These are phyloP conservation scores for Arctocebus calabarensis DNA, from an alignment of 2,797 vertebrate species.

Conservation along the genomic window DNA sequence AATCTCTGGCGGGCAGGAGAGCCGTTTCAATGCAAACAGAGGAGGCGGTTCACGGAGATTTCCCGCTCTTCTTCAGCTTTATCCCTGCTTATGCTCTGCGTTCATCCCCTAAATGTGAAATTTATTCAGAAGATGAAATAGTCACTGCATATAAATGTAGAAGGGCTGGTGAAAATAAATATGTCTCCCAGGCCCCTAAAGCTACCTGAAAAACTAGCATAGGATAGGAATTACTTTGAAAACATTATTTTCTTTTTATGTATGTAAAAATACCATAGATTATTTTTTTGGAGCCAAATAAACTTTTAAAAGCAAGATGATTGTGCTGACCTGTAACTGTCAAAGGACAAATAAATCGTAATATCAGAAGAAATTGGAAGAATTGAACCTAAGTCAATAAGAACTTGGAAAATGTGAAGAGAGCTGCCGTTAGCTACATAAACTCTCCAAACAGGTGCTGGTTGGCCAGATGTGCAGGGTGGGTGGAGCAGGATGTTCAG, in stretches of 20 bases:
- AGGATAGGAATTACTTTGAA: neutral
- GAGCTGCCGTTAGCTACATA: neutral
- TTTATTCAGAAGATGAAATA: neutral
- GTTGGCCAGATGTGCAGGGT: too few relatives aligned
- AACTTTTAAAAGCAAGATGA: slow-evolving; percentile 31
- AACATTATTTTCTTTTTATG: neutral
- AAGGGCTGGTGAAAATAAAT: neutral
- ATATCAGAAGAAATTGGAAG: neutral
- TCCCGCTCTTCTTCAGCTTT: neutral
- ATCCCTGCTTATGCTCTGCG: too few relatives aligned
- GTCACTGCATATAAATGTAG: neutral
- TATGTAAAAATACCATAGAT: neutral
- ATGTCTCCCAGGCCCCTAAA: neutral
- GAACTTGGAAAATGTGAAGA: neutral
- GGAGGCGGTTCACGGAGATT: neutral
- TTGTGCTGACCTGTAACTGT: neutral
- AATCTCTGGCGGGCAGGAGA: neutral
- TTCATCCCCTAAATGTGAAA: neutral
- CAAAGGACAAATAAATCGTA: neutral
- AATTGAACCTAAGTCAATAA: neutral
- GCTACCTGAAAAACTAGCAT: neutral
- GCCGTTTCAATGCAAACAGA: neutral
- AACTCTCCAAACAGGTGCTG: neutral
- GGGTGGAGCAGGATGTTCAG: neutral
- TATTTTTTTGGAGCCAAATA: neutral